Evolutionary conservation across 1,140 invertebrate species (phyloP).

Genomic region (Hycleus phaleratus): DNA sequence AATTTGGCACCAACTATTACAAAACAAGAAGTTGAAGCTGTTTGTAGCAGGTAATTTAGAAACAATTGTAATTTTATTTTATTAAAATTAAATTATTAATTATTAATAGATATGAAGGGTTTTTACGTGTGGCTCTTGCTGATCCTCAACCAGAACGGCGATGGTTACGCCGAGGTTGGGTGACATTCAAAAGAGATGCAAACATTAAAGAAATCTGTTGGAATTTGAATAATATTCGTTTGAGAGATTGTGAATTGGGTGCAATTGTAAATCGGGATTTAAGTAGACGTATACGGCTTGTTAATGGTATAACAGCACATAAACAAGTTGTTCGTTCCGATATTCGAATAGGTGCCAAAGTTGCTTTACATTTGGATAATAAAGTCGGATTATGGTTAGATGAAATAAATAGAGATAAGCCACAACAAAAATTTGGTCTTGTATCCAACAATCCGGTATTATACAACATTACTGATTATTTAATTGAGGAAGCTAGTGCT

Average conservation of each 20-base stretch:
- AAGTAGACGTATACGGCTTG: constrained; percentile 73
- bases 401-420: constrained; percentile 41
- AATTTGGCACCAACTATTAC: constrained; percentile 94
- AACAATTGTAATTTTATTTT: constrained; percentile 1
- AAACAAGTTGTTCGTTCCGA: constrained; percentile 86
- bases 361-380: constrained; percentile 90
- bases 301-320: constrained; percentile 88
- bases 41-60: constrained; percentile 46
- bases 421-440: constrained; percentile 58
- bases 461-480: constrained; percentile 95
- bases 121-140: constrained; percentile 90
- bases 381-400: constrained; percentile 73
- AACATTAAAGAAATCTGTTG: constrained; percentile 99
- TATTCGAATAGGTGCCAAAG: constrained; percentile 87
- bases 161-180: constrained; percentile 96
- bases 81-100: neutral
- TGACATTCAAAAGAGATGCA: constrained; percentile 92
- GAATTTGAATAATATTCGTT: constrained; percentile 93
- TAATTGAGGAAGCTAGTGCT: constrained; percentile 96
- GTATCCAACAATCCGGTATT: constrained; percentile 91
- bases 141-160: constrained; percentile 93
- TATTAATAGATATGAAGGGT: constrained; percentile 77
- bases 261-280: constrained; percentile 88
- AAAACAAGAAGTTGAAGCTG: constrained; percentile 75
- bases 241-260: constrained; percentile 87